Evolutionary conservation across 2,888 invertebrate genomes (phyloP).

Genomic region (Stegana nigrithorax): DNA sequence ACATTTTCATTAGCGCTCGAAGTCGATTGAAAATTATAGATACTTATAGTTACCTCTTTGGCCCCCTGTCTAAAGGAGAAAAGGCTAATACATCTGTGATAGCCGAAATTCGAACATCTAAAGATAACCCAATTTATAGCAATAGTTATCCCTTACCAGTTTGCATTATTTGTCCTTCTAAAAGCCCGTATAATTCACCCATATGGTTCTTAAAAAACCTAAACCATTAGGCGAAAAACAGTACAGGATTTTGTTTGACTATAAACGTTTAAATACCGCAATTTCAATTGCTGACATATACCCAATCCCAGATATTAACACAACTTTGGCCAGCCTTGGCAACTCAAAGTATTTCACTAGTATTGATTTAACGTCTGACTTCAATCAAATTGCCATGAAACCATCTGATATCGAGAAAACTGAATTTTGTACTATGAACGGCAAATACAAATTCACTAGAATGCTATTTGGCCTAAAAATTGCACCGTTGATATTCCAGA

Average conservation of each 20-base stretch:
- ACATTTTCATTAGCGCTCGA: too few species aligned
- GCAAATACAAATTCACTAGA: too few species aligned
- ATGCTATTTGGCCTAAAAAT: too few species aligned
- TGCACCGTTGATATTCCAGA: constrained; percentile 20
- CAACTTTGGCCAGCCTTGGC: too few species aligned
- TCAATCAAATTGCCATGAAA: background rate
- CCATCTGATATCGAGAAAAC: background rate
- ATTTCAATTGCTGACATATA: background rate
- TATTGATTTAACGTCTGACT: too few species aligned
- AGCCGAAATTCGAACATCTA: constrained; percentile 10
- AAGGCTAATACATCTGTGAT: background rate
- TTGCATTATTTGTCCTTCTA: constrained; percentile 1
- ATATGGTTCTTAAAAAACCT: too few species aligned
- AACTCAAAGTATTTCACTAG: too few species aligned
- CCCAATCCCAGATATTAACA: too few species aligned
- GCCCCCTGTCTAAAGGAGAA: background rate
- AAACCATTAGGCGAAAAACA: too few species aligned
- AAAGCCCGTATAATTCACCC: constrained; percentile 17
- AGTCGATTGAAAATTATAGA: background rate
- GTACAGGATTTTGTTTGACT: constrained; percentile 2
- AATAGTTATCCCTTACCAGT: background rate
- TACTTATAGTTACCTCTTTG: background rate
- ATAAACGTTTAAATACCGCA: background rate
- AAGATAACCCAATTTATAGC: too few species aligned
- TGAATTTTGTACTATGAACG: background rate